phyloP scores from a whole-genome alignment of 2,888 invertebrate species.

The Ophioninae sp. region DNA sequence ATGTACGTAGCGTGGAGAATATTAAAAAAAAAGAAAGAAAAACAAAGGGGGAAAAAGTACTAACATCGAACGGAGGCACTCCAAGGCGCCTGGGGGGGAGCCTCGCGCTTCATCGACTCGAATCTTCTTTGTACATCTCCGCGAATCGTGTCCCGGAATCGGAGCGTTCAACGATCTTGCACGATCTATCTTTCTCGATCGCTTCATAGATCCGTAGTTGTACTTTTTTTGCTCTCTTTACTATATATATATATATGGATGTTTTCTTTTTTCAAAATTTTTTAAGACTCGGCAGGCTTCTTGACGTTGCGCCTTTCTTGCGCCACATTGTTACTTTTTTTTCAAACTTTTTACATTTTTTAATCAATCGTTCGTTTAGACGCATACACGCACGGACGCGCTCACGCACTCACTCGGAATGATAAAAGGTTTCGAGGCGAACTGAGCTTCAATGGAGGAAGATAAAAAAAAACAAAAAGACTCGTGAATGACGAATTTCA shows the following conservation, averaged over 20 bases:
- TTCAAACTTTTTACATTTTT: slow-evolving; percentile 11
- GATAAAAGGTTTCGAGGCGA: slow-evolving; percentile 39
- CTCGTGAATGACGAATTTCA: slow-evolving; percentile 41
- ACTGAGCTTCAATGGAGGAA: slow-evolving; percentile 32
- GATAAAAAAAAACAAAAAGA: slow-evolving; percentile 35
- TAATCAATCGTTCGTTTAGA: slow-evolving; percentile 31
- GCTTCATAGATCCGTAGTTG: slow-evolving; percentile 19
- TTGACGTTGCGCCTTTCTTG: slow-evolving; percentile 12
- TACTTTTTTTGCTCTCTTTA: slow-evolving; percentile 6
- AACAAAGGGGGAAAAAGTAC: slow-evolving; percentile 54
- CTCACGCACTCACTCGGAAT: slow-evolving; percentile 51
- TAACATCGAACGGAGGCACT: slow-evolving; percentile 53
- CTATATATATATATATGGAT: slow-evolving; percentile 20
- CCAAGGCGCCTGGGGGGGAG: slow-evolving; percentile 50
- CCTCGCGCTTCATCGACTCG: slow-evolving; percentile 6
- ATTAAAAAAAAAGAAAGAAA: slow-evolving; percentile 55
- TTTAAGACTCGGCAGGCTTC: slow-evolving; percentile 24
- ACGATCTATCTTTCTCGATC: slow-evolving; percentile 37
- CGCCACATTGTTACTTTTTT: neutral
- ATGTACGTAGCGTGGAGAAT: slow-evolving; percentile 61
- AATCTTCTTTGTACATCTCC: slow-evolving; percentile 55
- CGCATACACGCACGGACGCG: slow-evolving; percentile 44
- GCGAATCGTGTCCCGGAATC: slow-evolving; percentile 27
- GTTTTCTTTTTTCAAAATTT: neutral
- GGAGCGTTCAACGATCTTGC: slow-evolving; percentile 54